Conservation (phyloP, 2,888 invertebrate species). For the Aproaerema taeniolella region DNA sequence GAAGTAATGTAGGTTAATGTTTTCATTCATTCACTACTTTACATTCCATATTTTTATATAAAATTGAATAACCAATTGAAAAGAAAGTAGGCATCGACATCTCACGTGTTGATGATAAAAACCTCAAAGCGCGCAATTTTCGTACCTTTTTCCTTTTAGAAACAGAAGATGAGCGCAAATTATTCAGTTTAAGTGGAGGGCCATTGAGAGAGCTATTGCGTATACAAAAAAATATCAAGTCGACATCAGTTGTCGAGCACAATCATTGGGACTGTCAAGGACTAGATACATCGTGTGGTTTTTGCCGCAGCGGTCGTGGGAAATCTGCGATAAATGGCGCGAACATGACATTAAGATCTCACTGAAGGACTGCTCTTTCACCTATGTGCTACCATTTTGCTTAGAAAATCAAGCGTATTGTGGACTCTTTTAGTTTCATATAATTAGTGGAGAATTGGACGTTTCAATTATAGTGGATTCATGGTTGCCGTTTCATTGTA, state of each 20-base stretch:
- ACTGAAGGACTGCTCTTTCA: no score
- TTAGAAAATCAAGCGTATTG: no score
- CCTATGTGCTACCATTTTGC: no score
- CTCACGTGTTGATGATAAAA: neutral
- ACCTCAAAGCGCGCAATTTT: neutral
- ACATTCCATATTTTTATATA: no score
- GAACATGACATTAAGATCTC: no score
- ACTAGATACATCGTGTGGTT: slow-evolving; percentile 20
- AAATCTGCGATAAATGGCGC: slow-evolving; percentile 12
- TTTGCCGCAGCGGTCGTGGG: slow-evolving; percentile 18
- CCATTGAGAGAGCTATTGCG: slow-evolving; percentile 9
- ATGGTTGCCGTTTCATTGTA: no score
- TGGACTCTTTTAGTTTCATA: no score
- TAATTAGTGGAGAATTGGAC: no score
- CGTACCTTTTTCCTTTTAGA: slow-evolving; percentile 3
- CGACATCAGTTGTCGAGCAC: slow-evolving; percentile 12
- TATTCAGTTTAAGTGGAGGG: slow-evolving; percentile 8
- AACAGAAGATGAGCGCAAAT: slow-evolving; percentile 1
- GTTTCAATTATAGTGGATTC: no score
- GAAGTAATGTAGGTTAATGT: slow-evolving; percentile 19
- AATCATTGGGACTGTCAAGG: slow-evolving; percentile 20
- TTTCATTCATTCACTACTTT: slow-evolving; percentile 16
- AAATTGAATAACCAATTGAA: neutral
- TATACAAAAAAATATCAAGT: slow-evolving; percentile 11
- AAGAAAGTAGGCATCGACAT: neutral